These are phyloP conservation scores for Sebastes schlegelii DNA, from an alignment of 2,113 vertebrate genomes.

Conservation along the genomic window DNA sequence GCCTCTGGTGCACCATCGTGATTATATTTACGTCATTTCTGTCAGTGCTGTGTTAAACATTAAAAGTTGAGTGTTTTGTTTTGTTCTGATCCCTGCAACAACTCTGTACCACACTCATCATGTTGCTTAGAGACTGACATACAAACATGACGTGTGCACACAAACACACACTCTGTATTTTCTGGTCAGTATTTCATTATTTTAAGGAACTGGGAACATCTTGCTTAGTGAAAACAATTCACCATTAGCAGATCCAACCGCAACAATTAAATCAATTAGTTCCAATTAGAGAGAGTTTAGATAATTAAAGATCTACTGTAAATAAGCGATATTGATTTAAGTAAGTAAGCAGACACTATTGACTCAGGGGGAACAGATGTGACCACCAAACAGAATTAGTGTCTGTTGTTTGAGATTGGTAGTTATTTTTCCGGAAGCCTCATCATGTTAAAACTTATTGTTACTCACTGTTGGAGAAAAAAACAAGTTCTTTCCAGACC, in stretches of 20 bases:
- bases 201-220: background rate
- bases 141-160: background rate
- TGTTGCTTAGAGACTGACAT: slow-evolving; percentile 29
- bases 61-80: slow-evolving; percentile 14
- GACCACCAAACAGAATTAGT: slow-evolving; percentile 28
- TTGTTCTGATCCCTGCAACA: background rate
- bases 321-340: slow-evolving; percentile 52
- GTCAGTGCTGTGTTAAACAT: slow-evolving; percentile 21
- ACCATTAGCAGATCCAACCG: background rate
- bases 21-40: background rate
- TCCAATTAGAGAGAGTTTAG: slow-evolving; percentile 18
- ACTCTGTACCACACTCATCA: background rate
- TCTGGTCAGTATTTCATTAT: slow-evolving; percentile 25
- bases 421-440: background rate
- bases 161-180: background rate
- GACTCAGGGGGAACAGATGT: background rate
- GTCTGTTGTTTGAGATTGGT: slow-evolving; percentile 1
- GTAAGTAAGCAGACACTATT: background rate
- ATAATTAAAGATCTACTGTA: slow-evolving; percentile 40
- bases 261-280: slow-evolving; percentile 29
- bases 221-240: background rate
- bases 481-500: background rate
- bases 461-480: background rate
- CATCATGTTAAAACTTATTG: background rate
- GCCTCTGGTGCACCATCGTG: slow-evolving; percentile 24